phyloP scores from a whole-genome alignment of 2,113 vertebrate genomes.

The Odontophorus gujanensis region DNA sequence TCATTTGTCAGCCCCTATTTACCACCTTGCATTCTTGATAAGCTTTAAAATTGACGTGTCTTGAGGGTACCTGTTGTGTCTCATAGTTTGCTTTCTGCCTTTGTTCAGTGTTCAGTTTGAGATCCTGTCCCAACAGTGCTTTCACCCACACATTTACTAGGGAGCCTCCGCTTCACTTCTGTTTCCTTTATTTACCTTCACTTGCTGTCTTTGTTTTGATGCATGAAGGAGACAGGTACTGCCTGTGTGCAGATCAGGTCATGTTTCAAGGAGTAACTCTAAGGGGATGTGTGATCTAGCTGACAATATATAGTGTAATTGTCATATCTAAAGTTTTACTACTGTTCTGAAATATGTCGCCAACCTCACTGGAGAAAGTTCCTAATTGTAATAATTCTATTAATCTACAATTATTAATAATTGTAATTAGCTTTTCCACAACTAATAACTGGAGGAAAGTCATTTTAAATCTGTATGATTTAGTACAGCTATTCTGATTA shows the following conservation, averaged over 20 bases:
- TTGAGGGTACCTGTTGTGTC: accelerated
- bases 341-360: not conserved
- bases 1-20: not conserved
- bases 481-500: not conserved
- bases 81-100: not conserved
- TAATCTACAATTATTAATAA: too few relatives aligned
- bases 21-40: not conserved
- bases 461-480: not conserved
- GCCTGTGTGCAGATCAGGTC: not conserved
- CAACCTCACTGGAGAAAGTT: not conserved
- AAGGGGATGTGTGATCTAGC: not conserved
- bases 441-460: not conserved
- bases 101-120: not conserved
- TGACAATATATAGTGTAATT: not conserved
- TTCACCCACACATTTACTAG: not conserved
- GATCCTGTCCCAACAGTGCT: not conserved
- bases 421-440: not conserved
- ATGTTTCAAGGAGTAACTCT: not conserved
- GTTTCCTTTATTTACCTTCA: not conserved
- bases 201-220: not conserved
- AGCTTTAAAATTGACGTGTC: not conserved
- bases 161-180: not conserved
- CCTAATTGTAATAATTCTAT: not conserved
- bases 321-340: not conserved
- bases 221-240: not conserved